These are phyloP conservation scores for Porites evermanni DNA, from an alignment of 92 coral and sea anemone genomes.

Conservation along the genomic window DNA sequence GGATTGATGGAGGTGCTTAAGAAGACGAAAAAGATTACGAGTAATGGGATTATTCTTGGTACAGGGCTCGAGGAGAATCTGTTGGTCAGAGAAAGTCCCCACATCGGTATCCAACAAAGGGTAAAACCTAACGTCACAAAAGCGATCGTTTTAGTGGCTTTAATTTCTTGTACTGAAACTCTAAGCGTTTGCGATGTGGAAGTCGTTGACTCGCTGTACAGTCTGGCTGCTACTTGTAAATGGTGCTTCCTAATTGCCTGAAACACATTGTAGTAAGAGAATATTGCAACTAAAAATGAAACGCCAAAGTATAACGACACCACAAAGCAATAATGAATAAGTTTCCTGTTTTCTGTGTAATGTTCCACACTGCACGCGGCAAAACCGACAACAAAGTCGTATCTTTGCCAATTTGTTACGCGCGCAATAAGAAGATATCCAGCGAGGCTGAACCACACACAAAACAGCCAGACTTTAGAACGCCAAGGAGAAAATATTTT, in stretches of 20 bases:
- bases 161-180: conserved; percentile 11
- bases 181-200: not conserved
- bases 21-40: not conserved
- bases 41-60: not conserved
- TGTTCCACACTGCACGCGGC: conserved; percentile 39
- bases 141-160: not conserved
- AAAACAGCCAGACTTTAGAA: conserved; percentile 37
- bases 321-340: conserved; percentile 38
- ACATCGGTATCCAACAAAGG: conserved; percentile 24
- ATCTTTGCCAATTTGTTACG: conserved; percentile 17
- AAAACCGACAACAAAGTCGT: conserved; percentile 29
- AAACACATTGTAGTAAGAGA: conserved; percentile 40
- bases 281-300: conserved; percentile 1
- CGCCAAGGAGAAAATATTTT: conserved; percentile 54
- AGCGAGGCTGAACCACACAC: conserved; percentile 44
- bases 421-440: conserved; percentile 30
- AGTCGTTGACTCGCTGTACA: not conserved
- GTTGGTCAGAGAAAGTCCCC: not conserved
- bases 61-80: not conserved
- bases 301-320: conserved; percentile 15
- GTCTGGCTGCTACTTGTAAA: not conserved
- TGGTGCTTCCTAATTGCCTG: conserved; percentile 9
- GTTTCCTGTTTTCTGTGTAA: conserved; percentile 7
- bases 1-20: conserved; percentile 25
- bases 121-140: not conserved